Percentiles rank a stretch among this genome's conserved stretches.
Conservation (phyloP, 2,113 vertebrate genomes). For the Notechis scutatus region DNA sequence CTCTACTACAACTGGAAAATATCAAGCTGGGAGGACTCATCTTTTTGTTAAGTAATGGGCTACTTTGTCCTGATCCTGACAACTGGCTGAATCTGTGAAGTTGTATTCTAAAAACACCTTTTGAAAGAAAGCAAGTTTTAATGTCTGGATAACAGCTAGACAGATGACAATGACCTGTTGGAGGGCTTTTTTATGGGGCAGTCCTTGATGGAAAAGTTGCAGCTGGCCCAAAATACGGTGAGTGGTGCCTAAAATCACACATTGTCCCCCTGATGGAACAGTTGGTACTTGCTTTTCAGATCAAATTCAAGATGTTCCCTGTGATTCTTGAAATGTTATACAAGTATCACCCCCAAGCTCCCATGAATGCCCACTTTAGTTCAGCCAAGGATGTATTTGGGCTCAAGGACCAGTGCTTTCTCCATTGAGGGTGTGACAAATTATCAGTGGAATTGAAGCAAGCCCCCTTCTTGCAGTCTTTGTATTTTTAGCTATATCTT, state of each 20-base stretch:
- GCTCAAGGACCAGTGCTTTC: neutral
- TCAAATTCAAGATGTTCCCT: neutral
- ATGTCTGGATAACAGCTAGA: neutral
- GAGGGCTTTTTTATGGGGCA: neutral
- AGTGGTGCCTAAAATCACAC: neutral
- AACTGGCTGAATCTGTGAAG: neutral
- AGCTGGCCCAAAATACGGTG: neutral
- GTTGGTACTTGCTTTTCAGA: neutral
- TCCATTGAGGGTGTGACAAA: neutral
- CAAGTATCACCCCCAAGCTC: neutral
- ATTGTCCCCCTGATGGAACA: neutral
- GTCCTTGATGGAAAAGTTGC: neutral
- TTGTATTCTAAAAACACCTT: neutral
- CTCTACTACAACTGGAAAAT: neutral
- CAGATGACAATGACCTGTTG: neutral
- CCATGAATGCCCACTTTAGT: neutral
- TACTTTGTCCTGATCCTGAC: accelerated
- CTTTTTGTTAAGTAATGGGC: neutral
- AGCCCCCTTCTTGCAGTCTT: neutral
- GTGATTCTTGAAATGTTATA: neutral
- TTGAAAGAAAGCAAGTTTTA: neutral
- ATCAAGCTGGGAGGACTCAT: neutral
- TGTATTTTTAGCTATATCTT: neutral
- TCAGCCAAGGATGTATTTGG: neutral
- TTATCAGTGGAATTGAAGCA: neutral